Conservation (phyloP, 1,140 invertebrate species). For the Vanessa tameamea region DNA sequence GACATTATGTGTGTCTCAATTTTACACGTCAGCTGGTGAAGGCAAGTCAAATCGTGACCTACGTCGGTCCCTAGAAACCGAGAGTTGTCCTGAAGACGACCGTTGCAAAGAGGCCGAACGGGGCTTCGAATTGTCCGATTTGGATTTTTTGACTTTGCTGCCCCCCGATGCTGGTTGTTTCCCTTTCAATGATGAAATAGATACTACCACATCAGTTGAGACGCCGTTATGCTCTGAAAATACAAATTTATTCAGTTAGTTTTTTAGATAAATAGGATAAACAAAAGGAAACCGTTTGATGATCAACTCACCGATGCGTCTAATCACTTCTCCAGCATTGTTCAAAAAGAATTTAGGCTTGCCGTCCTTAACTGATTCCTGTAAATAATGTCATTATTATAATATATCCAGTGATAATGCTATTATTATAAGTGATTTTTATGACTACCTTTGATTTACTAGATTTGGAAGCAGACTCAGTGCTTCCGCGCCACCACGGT, state of each 20-base stretch:
- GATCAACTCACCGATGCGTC: slow-evolving; percentile 62
- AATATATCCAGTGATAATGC: not conserved
- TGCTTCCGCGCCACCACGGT: slow-evolving; percentile 78
- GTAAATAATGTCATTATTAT: slow-evolving; percentile 23
- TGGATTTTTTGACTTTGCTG: slow-evolving; percentile 77
- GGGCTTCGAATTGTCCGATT: slow-evolving; percentile 68
- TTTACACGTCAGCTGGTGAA: slow-evolving; percentile 67
- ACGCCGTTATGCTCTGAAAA: slow-evolving; percentile 52
- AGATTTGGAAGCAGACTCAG: slow-evolving; percentile 77
- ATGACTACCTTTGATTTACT: slow-evolving; percentile 71
- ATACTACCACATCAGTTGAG: slow-evolving; percentile 69
- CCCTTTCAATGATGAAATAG: slow-evolving; percentile 73
- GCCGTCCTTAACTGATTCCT: slow-evolving; percentile 73
- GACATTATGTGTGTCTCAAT: slow-evolving; percentile 34
- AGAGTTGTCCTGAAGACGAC: slow-evolving; percentile 71
- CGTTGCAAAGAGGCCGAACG: slow-evolving; percentile 69
- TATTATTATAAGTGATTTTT: not conserved
- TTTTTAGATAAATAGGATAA: too few species aligned
- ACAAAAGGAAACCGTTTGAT: too few species aligned
- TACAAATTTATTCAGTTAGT: not conserved
- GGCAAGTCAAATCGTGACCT: slow-evolving; percentile 64
- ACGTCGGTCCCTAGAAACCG: slow-evolving; percentile 57
- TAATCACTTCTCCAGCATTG: slow-evolving; percentile 75
- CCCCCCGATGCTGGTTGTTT: slow-evolving; percentile 76
- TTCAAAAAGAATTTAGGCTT: slow-evolving; percentile 76